phyloP scores from a whole-genome alignment of 2,113 vertebrate species.

The Anhinga anhinga region DNA sequence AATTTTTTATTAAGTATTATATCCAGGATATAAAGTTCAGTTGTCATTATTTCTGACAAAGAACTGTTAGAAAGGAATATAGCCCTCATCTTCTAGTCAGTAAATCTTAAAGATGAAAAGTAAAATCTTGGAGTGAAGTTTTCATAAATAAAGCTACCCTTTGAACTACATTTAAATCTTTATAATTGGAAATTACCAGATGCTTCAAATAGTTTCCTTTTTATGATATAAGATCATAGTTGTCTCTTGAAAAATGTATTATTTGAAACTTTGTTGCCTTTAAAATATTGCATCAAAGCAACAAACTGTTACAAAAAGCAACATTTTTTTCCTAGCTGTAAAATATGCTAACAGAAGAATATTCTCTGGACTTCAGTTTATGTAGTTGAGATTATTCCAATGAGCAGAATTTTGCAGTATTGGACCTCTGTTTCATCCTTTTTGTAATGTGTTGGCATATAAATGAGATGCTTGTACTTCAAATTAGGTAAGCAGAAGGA shows the following conservation, averaged over 20 bases:
- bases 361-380: not conserved
- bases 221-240: not conserved
- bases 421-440: not conserved
- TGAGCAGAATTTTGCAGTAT: not conserved
- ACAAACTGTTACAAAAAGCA: not conserved
- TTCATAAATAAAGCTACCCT: not conserved
- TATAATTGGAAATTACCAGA: not conserved
- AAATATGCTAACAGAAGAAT: not conserved
- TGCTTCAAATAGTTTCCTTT: not conserved
- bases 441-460: not conserved
- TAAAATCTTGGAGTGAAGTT: not conserved
- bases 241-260: not conserved
- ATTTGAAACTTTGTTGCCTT: not conserved
- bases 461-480: not conserved
- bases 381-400: not conserved
- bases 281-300: not conserved
- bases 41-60: not conserved
- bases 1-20: not conserved
- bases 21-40: not conserved
- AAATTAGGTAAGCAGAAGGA: not conserved
- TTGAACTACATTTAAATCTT: not conserved
- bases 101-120: not conserved
- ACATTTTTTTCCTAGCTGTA: not conserved
- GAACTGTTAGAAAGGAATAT: not conserved
- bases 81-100: not conserved